Evolutionary conservation across 2,888 invertebrate species (phyloP).

Genomic region (Lumbricus terrestris): DNA sequence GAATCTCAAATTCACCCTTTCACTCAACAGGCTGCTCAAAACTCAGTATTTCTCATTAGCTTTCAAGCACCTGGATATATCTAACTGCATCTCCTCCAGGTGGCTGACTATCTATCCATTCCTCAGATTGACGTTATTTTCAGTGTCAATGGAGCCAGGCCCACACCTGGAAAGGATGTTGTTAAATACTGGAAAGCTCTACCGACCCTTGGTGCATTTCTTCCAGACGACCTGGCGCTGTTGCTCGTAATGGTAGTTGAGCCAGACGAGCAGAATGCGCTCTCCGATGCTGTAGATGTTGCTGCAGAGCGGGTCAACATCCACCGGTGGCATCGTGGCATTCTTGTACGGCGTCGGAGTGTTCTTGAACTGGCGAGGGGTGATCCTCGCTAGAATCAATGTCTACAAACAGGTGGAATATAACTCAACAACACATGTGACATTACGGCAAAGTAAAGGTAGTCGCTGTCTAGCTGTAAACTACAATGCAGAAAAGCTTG

Average conservation of each 20-base stretch:
- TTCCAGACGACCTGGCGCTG: slow-evolving; percentile 54
- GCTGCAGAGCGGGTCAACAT: slow-evolving; percentile 56
- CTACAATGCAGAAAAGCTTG: neutral
- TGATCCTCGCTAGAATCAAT: slow-evolving; percentile 53
- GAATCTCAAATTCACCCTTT: too few species aligned
- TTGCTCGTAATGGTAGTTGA: slow-evolving; percentile 58
- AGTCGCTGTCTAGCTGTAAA: neutral
- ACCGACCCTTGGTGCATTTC: slow-evolving; percentile 48
- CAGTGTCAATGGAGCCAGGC: too few species aligned
- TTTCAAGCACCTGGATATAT: too few species aligned
- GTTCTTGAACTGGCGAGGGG: slow-evolving; percentile 52
- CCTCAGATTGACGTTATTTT: too few species aligned
- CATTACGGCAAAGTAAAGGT: neutral
- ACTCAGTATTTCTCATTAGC: too few species aligned
- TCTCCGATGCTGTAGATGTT: slow-evolving; percentile 58
- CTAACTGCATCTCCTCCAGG: too few species aligned
- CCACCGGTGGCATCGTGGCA: slow-evolving; percentile 48
- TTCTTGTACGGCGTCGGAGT: slow-evolving; percentile 47
- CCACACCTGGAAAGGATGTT: too few species aligned
- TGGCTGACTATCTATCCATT: too few species aligned
- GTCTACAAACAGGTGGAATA: slow-evolving; percentile 41
- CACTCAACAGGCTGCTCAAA: too few species aligned
- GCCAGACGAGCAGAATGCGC: slow-evolving; percentile 57
- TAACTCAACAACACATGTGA: neutral
- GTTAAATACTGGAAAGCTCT: neutral